Conservation (phyloP, 35 echinoderm and acorn worm species). For the Ptychodera flava region DNA sequence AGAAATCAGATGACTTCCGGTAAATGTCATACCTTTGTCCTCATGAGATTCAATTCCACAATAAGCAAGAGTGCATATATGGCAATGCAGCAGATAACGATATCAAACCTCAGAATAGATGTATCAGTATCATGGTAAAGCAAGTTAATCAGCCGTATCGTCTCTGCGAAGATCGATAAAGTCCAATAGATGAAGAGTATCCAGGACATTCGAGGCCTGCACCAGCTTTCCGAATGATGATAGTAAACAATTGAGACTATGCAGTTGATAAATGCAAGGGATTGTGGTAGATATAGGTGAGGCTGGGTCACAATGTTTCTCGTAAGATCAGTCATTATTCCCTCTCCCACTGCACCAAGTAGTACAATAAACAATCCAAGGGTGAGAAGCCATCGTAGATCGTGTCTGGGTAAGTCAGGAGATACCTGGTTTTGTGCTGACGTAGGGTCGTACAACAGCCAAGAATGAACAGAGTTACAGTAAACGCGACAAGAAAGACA, state of each 20-base stretch:
- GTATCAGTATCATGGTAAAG: constrained; percentile 17
- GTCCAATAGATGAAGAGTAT: constrained; percentile 67
- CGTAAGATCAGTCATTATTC: constrained; percentile 58
- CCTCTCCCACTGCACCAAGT: constrained; percentile 54
- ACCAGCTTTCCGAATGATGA: constrained; percentile 75
- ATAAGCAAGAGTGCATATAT: constrained; percentile 51
- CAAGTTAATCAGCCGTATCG: constrained; percentile 44
- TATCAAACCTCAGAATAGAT: constrained; percentile 45
- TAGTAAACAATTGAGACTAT: constrained; percentile 65
- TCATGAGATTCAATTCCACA: constrained; percentile 45
- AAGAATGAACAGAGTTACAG: constrained; percentile 40
- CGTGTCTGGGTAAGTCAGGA: constrained; percentile 73
- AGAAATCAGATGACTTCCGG: too few species aligned
- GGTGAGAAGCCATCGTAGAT: constrained; percentile 70
- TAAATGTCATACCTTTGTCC: constrained; percentile 52
- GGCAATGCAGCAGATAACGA: constrained; percentile 39
- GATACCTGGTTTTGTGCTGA: constrained; percentile 20
- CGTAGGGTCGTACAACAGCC: constrained; percentile 42
- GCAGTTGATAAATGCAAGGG: constrained; percentile 9
- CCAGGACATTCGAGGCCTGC: constrained; percentile 32
- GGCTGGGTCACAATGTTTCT: constrained; percentile 22
- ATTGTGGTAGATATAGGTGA: constrained; percentile 55
- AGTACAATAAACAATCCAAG: constrained; percentile 33
- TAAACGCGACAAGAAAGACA: constrained; percentile 48
- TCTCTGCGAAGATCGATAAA: constrained; percentile 38